Conservation (phyloP, 1,140 invertebrate genomes). For the Yoshiicerus persimilis region DNA sequence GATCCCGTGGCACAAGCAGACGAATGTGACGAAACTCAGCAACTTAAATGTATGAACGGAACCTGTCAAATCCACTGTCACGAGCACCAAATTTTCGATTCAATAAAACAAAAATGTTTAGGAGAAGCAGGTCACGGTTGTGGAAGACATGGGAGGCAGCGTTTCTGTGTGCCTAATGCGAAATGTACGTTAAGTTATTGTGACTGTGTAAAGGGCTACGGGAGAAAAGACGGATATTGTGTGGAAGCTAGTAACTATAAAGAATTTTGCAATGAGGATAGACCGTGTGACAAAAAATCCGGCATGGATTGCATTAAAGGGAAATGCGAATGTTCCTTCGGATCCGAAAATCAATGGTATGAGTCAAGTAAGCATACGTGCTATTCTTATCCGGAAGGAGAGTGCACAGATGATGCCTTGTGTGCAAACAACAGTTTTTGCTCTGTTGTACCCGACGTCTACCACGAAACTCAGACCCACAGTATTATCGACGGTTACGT, state of each 20-base stretch:
- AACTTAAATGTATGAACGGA: not conserved
- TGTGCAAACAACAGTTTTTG: not conserved
- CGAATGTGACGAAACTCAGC: not conserved
- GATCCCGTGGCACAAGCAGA: not conserved
- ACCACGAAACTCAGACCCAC: not conserved
- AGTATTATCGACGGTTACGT: not conserved
- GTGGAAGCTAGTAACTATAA: not conserved
- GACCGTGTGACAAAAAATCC: not conserved
- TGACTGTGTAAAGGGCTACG: not conserved
- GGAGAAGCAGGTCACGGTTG: not conserved
- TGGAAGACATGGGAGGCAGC: not conserved
- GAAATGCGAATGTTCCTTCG: not conserved
- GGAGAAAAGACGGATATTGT: not conserved
- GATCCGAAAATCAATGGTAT: not conserved
- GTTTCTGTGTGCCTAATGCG: not conserved
- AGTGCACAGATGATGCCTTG: not conserved
- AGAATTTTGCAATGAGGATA: not conserved
- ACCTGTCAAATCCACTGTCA: not conserved
- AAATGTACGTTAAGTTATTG: not conserved
- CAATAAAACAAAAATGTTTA: not conserved
- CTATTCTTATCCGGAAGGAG: not conserved
- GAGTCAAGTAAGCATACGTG: not conserved
- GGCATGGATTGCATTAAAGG: not conserved
- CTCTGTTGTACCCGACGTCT: not conserved
- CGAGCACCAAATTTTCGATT: not conserved